Evolutionary conservation across 2,888 invertebrate genomes (phyloP), one percentile per base, ranked within the genome.

Genomic region (Dasysyrphus albostriatus): DNA sequence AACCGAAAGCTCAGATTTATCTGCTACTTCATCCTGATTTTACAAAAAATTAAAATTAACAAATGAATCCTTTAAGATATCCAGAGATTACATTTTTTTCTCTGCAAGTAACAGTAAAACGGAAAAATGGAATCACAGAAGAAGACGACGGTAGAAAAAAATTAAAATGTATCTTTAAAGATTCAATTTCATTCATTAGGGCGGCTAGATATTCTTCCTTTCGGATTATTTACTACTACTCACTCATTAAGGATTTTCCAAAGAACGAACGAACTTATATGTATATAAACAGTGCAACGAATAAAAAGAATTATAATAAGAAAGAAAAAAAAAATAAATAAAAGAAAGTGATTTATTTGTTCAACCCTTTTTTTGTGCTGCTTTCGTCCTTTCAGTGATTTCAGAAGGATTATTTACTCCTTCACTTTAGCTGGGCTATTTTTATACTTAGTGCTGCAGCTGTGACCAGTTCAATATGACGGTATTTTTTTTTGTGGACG

Each of bases 311-410:
- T 75, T 74, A 70, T 75, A 79, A 75, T 67, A 51, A 87, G 59
- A 87, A 82, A 81, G 49, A 76, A 83, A 83, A 77, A 70, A 14
- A 65, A 32, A 78, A 77, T n/a, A 87, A 87, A 85, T 80, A 87
- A 90, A 90, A 90, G 90, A 89, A 91, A 91, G 91, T 91, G 91
- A 91, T 91, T 91, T 91, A 91, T 91, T 91, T 91, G 89, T 89
- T 89, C 90, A 90, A 90, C 90, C 88, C 91, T 90, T 89, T 90
- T 89, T 89, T 88, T 70, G 59, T 65, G 16, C n/a, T 51, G 24
- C 37, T 44, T 79, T 82, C 54, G 80, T 79, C 78, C 67, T 82
- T 82, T 82, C 75, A 77, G 76, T 83, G 83, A 83, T 83, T 82
- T 65, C 59, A 70, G 77, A 82, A 87, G 72, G 83, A 87, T 78